Conservation (phyloP, 2,888 invertebrate genomes). For the Penaeus monodon region DNA sequence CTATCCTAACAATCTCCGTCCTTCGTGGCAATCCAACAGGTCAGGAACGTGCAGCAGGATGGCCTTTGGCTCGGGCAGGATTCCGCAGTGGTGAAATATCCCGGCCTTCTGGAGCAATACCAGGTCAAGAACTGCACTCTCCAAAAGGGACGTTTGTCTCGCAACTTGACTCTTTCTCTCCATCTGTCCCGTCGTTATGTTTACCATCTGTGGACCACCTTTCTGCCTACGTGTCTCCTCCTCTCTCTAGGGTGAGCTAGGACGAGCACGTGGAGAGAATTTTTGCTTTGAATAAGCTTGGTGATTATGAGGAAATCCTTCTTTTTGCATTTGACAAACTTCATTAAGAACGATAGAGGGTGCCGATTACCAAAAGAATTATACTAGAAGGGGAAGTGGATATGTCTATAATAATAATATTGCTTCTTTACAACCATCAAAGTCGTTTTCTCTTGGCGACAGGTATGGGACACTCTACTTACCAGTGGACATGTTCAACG, state of each 20-base stretch:
- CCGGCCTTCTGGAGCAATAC: slow-evolving; percentile 23
- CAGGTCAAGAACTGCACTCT: slow-evolving; percentile 18
- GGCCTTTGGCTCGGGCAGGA: slow-evolving; percentile 7
- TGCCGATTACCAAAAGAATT: too few relatives aligned
- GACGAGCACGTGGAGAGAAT: too few relatives aligned
- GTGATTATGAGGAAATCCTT: too few relatives aligned
- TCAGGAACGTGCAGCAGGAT: slow-evolving; percentile 1
- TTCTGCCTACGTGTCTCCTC: slow-evolving; percentile 30
- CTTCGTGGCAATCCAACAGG: not conserved
- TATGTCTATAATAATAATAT: too few relatives aligned
- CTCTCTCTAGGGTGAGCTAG: not conserved
- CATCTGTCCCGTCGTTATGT: slow-evolving; percentile 27
- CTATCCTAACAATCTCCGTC: not conserved
- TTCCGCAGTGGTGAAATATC: not conserved
- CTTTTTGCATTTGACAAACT: too few relatives aligned
- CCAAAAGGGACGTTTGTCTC: not conserved
- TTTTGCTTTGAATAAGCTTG: too few relatives aligned
- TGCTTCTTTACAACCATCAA: not conserved
- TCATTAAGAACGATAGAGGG: too few relatives aligned
- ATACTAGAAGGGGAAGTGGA: too few relatives aligned
- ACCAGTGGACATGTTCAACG: slow-evolving; percentile 37
- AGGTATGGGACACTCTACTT: slow-evolving; percentile 41
- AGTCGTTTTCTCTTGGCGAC: not conserved
- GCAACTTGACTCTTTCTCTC: slow-evolving; percentile 1
- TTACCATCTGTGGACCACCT: slow-evolving; percentile 40